Evolutionary conservation across 2,113 vertebrate genomes (phyloP), one percentile per base, ranked within the genome.

Genomic region (Thunnus thynnus): DNA sequence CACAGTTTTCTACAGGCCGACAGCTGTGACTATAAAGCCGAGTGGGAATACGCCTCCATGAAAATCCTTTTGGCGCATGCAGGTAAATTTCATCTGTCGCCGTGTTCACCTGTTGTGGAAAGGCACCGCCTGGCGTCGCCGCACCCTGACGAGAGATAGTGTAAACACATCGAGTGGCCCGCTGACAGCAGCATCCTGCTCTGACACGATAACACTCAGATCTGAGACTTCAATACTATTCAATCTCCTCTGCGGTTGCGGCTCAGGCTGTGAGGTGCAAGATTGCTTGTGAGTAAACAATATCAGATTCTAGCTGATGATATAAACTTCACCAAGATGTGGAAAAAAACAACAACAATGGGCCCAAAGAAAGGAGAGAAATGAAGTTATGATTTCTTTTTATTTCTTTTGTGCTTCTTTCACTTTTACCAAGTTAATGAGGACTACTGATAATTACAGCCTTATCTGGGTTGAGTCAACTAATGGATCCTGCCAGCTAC

Each of bases 141-240:
- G 22, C 3, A 12, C 17, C 46, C 55, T 67, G 70, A 79, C 2
- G 1, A 58, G 61, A 77, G 50, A 46, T 22, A 1, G 25, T n/a
- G 54, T 25, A 20, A 22, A 36, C 67, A 41, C 71, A 12, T 0
- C 0, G 66, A 64, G 71, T 50, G 66, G 54, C 63, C 74, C 0
- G 61, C 83, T 84, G 81, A 79, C 68, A 54, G 51, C 78, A n/a
- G 25, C 58, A 41, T 82, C 79, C 79, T 80, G 84, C 70, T 76
- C 71, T 25, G 55, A 18, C 66, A 27, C 0, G 88, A 90, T 78
- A 86, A 82, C 68, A 27, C 70, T 13, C 3, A 70, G 16, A 74
- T 81, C 56, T 51, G 58, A 81, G 25, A 32, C 62, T 71, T 80
- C 79, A 4, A 7, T 9, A 67, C 62, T 3, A 11, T 36, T 74